Conservation (phyloP, 2,888 invertebrate species). For the Melanotus villosus region DNA sequence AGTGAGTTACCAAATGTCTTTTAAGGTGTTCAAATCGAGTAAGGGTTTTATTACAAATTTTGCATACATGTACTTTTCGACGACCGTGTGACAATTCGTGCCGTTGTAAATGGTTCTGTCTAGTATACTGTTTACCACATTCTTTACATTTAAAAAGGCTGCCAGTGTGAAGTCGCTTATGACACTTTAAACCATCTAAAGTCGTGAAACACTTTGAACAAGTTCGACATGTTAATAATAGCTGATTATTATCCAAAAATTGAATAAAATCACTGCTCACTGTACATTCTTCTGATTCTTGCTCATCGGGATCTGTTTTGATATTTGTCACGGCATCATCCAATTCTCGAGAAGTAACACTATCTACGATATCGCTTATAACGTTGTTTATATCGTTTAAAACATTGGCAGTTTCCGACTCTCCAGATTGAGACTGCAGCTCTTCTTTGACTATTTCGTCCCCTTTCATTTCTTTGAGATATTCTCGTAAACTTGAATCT, state of each 20-base stretch:
- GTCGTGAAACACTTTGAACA: slow-evolving; percentile 65
- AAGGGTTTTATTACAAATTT: slow-evolving; percentile 66
- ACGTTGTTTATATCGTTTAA: not conserved
- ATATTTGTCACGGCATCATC: slow-evolving; percentile 27
- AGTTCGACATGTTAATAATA: slow-evolving; percentile 63
- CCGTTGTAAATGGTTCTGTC: slow-evolving; percentile 64
- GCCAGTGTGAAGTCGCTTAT: slow-evolving; percentile 64
- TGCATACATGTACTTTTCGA: slow-evolving; percentile 66
- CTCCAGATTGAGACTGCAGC: not conserved
- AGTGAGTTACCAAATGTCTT: slow-evolving; percentile 65
- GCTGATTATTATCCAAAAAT: slow-evolving; percentile 64
- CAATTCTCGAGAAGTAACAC: not conserved
- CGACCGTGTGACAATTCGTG: slow-evolving; percentile 64
- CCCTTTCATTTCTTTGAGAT: slow-evolving; percentile 51
- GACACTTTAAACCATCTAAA: slow-evolving; percentile 62
- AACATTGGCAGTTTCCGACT: not conserved
- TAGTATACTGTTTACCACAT: slow-evolving; percentile 65
- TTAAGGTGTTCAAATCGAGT: slow-evolving; percentile 66
- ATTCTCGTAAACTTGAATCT: slow-evolving; percentile 62
- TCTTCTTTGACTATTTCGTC: slow-evolving; percentile 45
- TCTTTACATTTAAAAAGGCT: slow-evolving; percentile 65
- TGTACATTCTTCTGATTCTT: not conserved
- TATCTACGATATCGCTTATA: slow-evolving; percentile 12
- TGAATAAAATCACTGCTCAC: slow-evolving; percentile 60
- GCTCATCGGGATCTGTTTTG: slow-evolving; percentile 47